Evolutionary conservation across 1,140 invertebrate species (phyloP).

Genomic region (Drosophila lacertosa): DNA sequence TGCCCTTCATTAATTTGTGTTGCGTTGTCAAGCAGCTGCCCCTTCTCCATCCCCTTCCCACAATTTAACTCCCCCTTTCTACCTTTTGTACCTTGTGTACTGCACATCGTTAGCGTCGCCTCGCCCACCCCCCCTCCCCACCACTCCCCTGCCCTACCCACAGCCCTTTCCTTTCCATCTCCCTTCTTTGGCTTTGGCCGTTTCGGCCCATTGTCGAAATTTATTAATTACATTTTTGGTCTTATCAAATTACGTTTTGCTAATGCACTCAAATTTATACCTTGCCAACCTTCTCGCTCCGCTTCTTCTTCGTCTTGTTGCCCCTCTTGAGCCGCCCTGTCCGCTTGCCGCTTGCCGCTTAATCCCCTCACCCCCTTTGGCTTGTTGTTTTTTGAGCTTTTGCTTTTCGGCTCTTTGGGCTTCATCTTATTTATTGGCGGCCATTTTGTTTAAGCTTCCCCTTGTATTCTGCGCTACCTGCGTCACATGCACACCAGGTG

Average conservation of each 20-base stretch:
- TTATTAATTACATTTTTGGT: slow-evolving; percentile 82
- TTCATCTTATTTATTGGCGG: slow-evolving; percentile 68
- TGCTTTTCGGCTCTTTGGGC: slow-evolving; percentile 35
- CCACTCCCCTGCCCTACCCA: no score
- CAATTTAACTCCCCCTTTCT: background rate
- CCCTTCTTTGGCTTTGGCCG: background rate
- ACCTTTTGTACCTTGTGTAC: background rate
- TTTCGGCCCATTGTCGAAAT: slow-evolving; percentile 57
- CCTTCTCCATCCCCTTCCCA: no score
- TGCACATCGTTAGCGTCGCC: slow-evolving; percentile 38
- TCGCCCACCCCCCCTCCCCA: background rate
- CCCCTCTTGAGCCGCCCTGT: no score
- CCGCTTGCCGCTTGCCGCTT: no score
- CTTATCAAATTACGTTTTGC: slow-evolving; percentile 81
- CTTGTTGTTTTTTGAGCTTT: slow-evolving; percentile 70
- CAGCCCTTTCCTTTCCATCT: background rate
- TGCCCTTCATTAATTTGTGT: slow-evolving; percentile 73
- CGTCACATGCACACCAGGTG: background rate
- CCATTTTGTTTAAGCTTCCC: slow-evolving; percentile 70
- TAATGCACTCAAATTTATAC: slow-evolving; percentile 83
- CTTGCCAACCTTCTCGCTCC: slow-evolving; percentile 51
- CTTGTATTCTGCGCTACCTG: slow-evolving; percentile 27
- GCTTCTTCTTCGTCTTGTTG: no score
- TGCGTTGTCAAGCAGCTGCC: slow-evolving; percentile 37
- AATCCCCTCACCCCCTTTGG: no score